phyloP scores from a whole-genome alignment of 2,797 vertebrate species.

The Steatocranus sp. region DNA sequence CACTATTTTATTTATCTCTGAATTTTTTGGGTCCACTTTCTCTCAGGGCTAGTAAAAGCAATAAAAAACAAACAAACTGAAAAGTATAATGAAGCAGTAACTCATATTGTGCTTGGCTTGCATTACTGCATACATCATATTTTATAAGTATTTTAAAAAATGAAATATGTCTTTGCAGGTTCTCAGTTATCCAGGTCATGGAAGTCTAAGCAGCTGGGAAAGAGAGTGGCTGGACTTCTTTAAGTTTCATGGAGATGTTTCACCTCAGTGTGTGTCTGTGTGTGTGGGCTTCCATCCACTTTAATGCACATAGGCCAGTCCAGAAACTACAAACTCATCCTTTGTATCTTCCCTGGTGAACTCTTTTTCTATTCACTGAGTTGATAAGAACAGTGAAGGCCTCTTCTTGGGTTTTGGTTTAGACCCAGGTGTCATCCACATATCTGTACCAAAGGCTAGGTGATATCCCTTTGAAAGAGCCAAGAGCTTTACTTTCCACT shows the following conservation, averaged over 20 bases:
- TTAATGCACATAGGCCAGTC: too few species aligned
- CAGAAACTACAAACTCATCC: too few species aligned
- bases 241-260: too few species aligned
- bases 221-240: too few species aligned
- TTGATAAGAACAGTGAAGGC: background rate
- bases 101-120: background rate
- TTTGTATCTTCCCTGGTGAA: too few species aligned
- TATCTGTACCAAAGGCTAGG: background rate
- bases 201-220: too few species aligned
- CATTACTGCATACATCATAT: too few species aligned
- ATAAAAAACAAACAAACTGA: background rate
- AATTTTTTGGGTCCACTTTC: background rate
- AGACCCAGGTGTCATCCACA: background rate
- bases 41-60: background rate
- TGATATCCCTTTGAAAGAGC: background rate
- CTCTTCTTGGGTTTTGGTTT: background rate
- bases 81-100: background rate
- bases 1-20: background rate
- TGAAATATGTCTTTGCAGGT: background rate
- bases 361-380: too few species aligned
- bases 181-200: too few species aligned
- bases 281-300: too few species aligned
- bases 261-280: too few species aligned
- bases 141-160: background rate
- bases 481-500: background rate